Conservation (phyloP, 2,888 invertebrate species). For the Apocheima hispidaria region DNA sequence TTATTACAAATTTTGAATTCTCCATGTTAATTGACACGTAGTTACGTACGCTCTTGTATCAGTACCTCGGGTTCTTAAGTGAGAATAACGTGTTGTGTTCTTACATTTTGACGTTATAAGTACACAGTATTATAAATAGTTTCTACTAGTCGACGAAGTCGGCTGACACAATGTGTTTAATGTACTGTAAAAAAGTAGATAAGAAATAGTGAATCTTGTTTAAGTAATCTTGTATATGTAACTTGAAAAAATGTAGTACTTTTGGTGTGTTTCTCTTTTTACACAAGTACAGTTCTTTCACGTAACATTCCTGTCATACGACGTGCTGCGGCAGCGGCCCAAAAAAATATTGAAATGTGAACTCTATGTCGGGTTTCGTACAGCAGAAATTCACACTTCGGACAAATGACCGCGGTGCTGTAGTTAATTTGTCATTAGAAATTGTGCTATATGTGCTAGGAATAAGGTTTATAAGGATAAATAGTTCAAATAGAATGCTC, state of each 20-base stretch:
- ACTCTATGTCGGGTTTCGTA: too few species aligned
- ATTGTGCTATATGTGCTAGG: too few species aligned
- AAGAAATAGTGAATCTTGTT: background rate
- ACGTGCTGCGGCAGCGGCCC: background rate
- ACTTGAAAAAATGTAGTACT: background rate
- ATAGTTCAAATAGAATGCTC: too few species aligned
- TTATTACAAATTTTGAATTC: too few species aligned
- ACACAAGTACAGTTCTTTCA: background rate
- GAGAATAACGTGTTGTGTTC: constrained; percentile 4
- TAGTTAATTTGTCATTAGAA: too few species aligned
- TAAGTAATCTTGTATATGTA: background rate
- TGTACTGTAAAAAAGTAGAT: constrained; percentile 9
- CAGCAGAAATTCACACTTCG: too few species aligned
- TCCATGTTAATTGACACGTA: too few species aligned
- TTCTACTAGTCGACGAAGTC: constrained; percentile 21
- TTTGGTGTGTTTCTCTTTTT: background rate
- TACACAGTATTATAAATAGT: constrained; percentile 44
- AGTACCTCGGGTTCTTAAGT: background rate
- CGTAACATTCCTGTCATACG: background rate
- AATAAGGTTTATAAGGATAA: too few species aligned
- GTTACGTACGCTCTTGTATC: too few species aligned
- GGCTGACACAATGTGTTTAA: constrained; percentile 24
- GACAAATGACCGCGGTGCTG: too few species aligned
- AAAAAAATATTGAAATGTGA: background rate
- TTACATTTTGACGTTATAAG: constrained; percentile 16